Conservation (phyloP, 2,888 invertebrate species). For the Caradrina kadenii region DNA sequence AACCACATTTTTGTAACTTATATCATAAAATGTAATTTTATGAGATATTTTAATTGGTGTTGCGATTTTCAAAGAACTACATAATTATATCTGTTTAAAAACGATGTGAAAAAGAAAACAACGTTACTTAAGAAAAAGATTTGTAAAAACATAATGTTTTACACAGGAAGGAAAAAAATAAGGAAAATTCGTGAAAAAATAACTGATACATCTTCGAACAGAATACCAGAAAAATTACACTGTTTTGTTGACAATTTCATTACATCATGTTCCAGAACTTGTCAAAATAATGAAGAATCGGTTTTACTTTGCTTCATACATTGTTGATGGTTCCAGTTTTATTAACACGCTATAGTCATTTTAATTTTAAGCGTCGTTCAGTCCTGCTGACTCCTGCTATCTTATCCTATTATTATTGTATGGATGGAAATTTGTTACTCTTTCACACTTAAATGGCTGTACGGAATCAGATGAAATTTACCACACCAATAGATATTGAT, state of each 20-base stretch:
- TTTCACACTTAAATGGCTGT: no score
- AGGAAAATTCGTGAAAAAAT: neutral
- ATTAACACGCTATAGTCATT: no score
- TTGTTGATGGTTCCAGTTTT: no score
- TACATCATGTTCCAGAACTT: neutral
- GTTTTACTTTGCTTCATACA: no score
- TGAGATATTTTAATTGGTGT: neutral
- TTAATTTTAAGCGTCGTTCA: no score
- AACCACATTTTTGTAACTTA: slow-evolving; percentile 27
- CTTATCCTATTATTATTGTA: no score
- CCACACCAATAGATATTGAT: no score
- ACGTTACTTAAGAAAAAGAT: neutral
- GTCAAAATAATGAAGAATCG: no score
- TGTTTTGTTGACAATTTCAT: neutral
- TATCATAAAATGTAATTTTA: neutral
- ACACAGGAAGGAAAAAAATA: neutral
- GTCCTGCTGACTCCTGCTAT: no score
- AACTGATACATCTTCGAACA: neutral
- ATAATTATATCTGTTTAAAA: no score
- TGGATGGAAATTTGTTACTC: no score
- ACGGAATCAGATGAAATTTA: no score
- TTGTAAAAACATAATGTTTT: neutral
- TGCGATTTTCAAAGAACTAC: neutral
- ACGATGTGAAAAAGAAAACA: neutral
- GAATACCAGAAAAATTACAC: neutral